Evolutionary conservation across 2,888 invertebrate genomes (phyloP).

Genomic region (Ellobium chinense): DNA sequence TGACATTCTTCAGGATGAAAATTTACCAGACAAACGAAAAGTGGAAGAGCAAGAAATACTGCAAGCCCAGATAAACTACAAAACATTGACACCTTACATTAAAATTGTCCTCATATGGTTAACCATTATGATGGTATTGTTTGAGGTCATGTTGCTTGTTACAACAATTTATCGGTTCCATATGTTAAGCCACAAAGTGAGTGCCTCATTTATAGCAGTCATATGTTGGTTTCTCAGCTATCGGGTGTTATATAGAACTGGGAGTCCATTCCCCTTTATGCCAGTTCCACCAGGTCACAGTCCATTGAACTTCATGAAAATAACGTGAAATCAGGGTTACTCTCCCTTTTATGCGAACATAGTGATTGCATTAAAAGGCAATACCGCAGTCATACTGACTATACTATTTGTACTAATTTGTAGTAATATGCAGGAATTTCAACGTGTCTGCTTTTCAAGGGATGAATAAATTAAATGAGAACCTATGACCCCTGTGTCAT

Average conservation of each 20-base stretch:
- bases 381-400: too few species aligned
- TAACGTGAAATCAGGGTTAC: constrained; percentile 3
- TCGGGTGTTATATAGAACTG: constrained; percentile 79
- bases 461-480: too few species aligned
- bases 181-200: constrained; percentile 95
- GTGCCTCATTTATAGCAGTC: constrained; percentile 92
- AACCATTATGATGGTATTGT: constrained; percentile 86
- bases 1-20: constrained; percentile 83
- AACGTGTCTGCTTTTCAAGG: too few species aligned
- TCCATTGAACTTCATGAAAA: constrained; percentile 62
- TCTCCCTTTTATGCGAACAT: too few species aligned
- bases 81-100: constrained; percentile 89
- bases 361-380: too few species aligned
- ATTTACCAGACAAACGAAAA: constrained; percentile 81
- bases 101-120: constrained; percentile 88
- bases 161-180: constrained; percentile 95
- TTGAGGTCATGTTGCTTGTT: constrained; percentile 96
- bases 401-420: too few species aligned
- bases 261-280: constrained; percentile 53
- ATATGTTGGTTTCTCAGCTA: constrained; percentile 95
- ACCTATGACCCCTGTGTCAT: too few species aligned
- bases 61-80: constrained; percentile 81
- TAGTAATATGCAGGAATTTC: too few species aligned
- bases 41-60: constrained; percentile 86
- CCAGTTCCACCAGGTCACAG: constrained; percentile 77